Percentiles rank a stretch among this genome's conserved stretches.
phyloP scores from a whole-genome alignment of 2,888 invertebrate genomes.

The Drosophila pseudotakahashii region DNA sequence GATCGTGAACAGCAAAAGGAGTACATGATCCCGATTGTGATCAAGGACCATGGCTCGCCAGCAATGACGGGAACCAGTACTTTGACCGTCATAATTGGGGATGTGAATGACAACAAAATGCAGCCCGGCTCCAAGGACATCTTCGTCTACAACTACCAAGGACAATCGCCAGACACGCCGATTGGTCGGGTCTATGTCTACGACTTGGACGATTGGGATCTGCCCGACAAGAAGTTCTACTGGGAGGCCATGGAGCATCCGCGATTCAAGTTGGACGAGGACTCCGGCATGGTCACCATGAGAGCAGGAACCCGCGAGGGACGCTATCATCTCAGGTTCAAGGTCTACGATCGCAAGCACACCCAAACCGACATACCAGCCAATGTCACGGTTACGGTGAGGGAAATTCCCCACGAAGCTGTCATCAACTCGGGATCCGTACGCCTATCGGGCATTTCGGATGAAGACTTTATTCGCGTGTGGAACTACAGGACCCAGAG shows the following conservation, averaged over 20 bases:
- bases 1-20: constrained; percentile 98
- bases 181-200: constrained; percentile 98
- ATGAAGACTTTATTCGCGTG: constrained; percentile 97
- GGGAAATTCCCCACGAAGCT: constrained; percentile 97
- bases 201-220: constrained; percentile 99
- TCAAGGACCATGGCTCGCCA: constrained; percentile 98
- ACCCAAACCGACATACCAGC: constrained; percentile 97
- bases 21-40: constrained; percentile 97
- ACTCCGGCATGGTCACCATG: constrained; percentile 98
- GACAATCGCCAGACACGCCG: constrained; percentile 94
- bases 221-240: constrained; percentile 98
- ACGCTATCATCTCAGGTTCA: constrained; percentile 91
- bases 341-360: constrained; percentile 96
- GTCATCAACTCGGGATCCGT: constrained; percentile 98
- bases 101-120: constrained; percentile 99
- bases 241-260: constrained; percentile 95
- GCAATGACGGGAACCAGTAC: constrained; percentile 98
- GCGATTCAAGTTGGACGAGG: constrained; percentile 94
- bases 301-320: constrained; percentile 95
- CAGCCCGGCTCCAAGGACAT: constrained; percentile 98
- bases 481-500: constrained; percentile 96
- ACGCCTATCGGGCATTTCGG: constrained; percentile 95
- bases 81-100: constrained; percentile 97
- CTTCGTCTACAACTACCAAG: constrained; percentile 98
- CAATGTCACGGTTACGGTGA: constrained; percentile 97